phyloP scores from a whole-genome alignment of 2,888 invertebrate genomes.

The Pollenia amentaria region DNA sequence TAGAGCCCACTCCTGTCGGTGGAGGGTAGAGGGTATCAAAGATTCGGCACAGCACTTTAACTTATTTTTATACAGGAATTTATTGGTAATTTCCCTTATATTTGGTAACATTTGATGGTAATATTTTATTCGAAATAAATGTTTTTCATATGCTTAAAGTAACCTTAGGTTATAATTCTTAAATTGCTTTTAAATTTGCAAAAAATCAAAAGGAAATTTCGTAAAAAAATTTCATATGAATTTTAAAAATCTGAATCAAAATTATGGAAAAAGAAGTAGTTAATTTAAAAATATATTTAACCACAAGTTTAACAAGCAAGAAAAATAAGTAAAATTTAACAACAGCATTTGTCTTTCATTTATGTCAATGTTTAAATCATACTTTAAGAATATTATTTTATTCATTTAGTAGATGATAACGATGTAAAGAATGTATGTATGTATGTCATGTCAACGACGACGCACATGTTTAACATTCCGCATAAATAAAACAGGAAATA shows the following conservation, averaged over 20 bases:
- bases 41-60: no score
- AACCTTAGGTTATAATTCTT: no score
- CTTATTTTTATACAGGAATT: background rate
- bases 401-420: constrained; percentile 21
- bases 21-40: no score
- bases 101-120: constrained; percentile 64
- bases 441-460: constrained; percentile 59
- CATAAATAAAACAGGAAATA: constrained; percentile 72
- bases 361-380: constrained; percentile 56
- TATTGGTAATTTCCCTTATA: constrained; percentile 38
- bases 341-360: constrained; percentile 30
- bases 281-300: constrained; percentile 33
- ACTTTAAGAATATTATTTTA: background rate
- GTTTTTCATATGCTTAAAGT: background rate
- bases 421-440: constrained; percentile 57
- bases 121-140: constrained; percentile 61
- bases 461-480: constrained; percentile 74
- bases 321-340: background rate
- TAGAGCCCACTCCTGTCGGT: no score
- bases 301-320: constrained; percentile 49
- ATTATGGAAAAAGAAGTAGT: background rate
- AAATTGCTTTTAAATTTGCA: background rate
- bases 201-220: background rate
- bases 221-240: background rate
- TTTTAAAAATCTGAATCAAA: background rate